These are phyloP conservation scores for Brotula barbata DNA, from an alignment of 2,797 vertebrate species.

Conservation along the genomic window DNA sequence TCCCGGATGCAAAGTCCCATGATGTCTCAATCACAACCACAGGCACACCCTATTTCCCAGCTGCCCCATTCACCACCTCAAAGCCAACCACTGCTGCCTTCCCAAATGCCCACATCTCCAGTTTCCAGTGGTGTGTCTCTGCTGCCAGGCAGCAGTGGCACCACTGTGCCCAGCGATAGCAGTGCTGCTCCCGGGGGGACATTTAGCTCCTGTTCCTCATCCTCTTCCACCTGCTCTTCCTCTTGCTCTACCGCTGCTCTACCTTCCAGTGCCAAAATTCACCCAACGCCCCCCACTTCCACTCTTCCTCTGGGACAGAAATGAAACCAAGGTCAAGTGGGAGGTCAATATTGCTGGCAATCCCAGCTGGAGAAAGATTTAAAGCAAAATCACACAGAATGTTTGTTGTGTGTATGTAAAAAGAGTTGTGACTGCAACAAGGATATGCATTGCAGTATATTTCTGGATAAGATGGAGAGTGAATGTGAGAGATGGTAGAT, in stretches of 20 bases:
- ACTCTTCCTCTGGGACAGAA: constrained; percentile 80
- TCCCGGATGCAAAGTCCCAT: constrained; percentile 63
- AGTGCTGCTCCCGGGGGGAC: constrained; percentile 47
- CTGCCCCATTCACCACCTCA: constrained; percentile 62
- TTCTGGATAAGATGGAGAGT: constrained; percentile 48
- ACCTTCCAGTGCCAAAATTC: constrained; percentile 83
- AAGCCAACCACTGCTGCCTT: constrained; percentile 71
- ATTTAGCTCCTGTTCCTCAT: constrained; percentile 75
- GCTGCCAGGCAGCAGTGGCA: constrained; percentile 48
- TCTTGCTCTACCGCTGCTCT: constrained; percentile 81
- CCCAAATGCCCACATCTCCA: constrained; percentile 61
- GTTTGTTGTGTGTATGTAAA: constrained; percentile 48
- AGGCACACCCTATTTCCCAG: constrained; percentile 60
- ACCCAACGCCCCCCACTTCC: constrained; percentile 74
- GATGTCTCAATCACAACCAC: constrained; percentile 61
- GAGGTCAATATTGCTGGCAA: constrained; percentile 46
- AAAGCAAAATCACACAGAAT: constrained; percentile 47
- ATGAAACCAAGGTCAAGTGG: constrained; percentile 59
- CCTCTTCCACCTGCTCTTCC: constrained; percentile 73
- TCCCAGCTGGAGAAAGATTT: constrained; percentile 34
- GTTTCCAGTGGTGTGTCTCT: constrained; percentile 57
- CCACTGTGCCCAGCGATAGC: constrained; percentile 57
- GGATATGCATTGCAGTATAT: constrained; percentile 43
- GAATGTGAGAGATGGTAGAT: constrained; percentile 59
- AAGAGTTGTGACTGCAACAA: constrained; percentile 44